Conservation (phyloP, 2,113 vertebrate species). For the Lanius collurio region DNA sequence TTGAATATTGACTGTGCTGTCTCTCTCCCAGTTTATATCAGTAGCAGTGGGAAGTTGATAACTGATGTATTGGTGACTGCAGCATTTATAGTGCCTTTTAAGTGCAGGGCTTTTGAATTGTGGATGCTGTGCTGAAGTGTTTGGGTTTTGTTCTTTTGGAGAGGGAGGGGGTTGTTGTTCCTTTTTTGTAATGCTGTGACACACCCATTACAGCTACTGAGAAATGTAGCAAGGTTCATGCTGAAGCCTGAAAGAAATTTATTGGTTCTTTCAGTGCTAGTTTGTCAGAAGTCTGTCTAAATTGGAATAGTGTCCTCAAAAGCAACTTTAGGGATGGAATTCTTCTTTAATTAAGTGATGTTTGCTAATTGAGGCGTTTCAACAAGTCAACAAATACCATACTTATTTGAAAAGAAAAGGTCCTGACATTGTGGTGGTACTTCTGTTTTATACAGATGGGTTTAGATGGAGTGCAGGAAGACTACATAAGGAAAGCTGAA, state of each 20-base stretch:
- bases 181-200: not conserved
- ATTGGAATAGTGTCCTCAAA: not conserved
- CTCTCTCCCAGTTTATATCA: not conserved
- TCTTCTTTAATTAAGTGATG: not conserved
- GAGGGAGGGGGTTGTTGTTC: not conserved
- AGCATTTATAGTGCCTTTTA: not conserved
- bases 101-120: not conserved
- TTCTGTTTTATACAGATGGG: conserved; percentile 83
- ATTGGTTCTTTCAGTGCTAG: not conserved
- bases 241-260: not conserved
- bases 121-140: not conserved
- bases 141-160: not conserved
- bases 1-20: not conserved
- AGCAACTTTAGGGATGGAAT: not conserved
- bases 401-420: not conserved
- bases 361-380: not conserved
- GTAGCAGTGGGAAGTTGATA: not conserved
- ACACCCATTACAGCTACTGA: not conserved
- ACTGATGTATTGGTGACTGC: not conserved
- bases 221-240: not conserved
- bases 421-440: not conserved
- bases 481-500: conserved; percentile 90
- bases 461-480: conserved; percentile 87
- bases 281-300: not conserved
- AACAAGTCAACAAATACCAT: not conserved